Percentiles rank a stretch among this genome's conserved stretches.
These are phyloP conservation scores for Montipora efflorescens DNA, from an alignment of 64 coral and sea anemone species.

Conservation along the genomic window DNA sequence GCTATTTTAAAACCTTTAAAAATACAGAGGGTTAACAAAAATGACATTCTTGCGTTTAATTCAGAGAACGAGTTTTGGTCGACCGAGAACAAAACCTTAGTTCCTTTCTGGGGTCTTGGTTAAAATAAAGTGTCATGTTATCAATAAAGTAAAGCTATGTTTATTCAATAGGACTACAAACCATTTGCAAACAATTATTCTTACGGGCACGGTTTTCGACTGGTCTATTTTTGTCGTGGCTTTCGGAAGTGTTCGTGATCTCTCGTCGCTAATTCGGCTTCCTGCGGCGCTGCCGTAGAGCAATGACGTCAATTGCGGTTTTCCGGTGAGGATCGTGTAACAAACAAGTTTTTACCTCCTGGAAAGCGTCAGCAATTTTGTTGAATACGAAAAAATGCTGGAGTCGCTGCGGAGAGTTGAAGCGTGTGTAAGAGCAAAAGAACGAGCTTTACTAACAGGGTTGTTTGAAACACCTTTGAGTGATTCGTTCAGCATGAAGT, in stretches of 20 bases:
- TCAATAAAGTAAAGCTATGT: background rate
- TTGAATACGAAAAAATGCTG: background rate
- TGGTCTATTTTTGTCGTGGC: background rate
- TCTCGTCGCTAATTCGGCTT: constrained; percentile 17
- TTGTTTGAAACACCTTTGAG: background rate
- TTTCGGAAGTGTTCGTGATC: constrained; percentile 30
- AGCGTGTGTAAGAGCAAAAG: background rate
- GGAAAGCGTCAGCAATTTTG: background rate
- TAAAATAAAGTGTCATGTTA: background rate
- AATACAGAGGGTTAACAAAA: too few species aligned
- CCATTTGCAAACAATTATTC: background rate
- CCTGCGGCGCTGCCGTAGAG: constrained; percentile 18
- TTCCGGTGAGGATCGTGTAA: constrained; percentile 36
- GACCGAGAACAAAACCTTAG: background rate
- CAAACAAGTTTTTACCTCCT: constrained; percentile 5
- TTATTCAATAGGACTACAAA: background rate
- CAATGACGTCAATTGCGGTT: constrained; percentile 50
- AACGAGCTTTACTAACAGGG: too few species aligned
- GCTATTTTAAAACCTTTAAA: background rate
- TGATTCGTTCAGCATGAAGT: background rate
- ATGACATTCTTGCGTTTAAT: too few species aligned
- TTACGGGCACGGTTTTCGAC: background rate
- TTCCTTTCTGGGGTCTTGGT: background rate
- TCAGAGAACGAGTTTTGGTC: too few species aligned
- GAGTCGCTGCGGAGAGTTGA: background rate